Conservation (phyloP, 1,140 invertebrate genomes). For the Ptiloglossa arizonensis region DNA sequence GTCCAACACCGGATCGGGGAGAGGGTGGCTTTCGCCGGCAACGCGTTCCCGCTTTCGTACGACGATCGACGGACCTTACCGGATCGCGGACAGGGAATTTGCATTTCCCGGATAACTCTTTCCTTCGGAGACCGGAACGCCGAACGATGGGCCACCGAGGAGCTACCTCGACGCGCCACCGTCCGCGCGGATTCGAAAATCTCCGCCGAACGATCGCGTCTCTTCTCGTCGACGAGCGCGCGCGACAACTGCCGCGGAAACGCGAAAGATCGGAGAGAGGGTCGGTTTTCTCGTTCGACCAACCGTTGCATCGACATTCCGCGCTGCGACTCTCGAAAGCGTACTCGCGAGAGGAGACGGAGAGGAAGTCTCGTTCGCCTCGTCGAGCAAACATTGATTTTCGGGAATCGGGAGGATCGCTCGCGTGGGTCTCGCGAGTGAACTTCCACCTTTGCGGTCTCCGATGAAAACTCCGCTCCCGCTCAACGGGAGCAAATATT, state of each 20-base stretch:
- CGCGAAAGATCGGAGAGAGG: constrained; percentile 3
- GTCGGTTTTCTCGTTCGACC: constrained; percentile 63
- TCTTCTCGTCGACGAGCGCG: not conserved
- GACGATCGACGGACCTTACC: not conserved
- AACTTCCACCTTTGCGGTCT: constrained; percentile 40
- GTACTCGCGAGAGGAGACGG: constrained; percentile 31
- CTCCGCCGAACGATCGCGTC: too few species aligned
- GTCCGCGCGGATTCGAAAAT: too few species aligned
- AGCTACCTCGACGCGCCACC: too few species aligned
- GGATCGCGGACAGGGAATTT: not conserved
- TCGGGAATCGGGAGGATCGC: constrained; percentile 33
- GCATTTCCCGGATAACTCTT: not conserved
- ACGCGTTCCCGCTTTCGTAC: not conserved
- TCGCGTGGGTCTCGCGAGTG: constrained; percentile 15
- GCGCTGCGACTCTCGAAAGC: constrained; percentile 46
- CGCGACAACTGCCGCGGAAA: not conserved
- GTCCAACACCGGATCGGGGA: not conserved
- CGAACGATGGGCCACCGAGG: too few species aligned
- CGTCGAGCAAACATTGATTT: constrained; percentile 45
- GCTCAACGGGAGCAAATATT: constrained; percentile 34
- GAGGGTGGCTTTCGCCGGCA: not conserved
- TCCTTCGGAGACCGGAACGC: too few species aligned
- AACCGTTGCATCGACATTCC: constrained; percentile 62
- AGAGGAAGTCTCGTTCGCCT: constrained; percentile 45
- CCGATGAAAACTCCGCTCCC: not conserved